phyloP scores from a whole-genome alignment of 2,888 invertebrate species.

The Mesorhabditis sp. region DNA sequence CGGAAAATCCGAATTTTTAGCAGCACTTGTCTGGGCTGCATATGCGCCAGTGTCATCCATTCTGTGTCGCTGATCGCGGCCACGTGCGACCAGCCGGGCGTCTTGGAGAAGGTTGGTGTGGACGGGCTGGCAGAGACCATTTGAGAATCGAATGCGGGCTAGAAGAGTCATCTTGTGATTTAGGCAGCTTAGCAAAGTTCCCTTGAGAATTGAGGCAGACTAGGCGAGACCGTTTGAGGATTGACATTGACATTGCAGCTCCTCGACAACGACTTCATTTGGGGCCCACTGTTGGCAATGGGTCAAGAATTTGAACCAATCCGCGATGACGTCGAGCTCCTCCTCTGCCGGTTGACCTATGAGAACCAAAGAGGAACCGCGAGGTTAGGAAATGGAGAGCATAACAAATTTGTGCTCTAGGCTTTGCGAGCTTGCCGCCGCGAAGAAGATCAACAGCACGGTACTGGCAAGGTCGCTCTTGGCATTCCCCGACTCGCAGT shows the following conservation, averaged over 20 bases:
- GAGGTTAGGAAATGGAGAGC: constrained; percentile 7
- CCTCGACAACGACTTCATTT: too few relatives aligned
- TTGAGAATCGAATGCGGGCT: too few relatives aligned
- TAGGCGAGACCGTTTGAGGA: too few relatives aligned
- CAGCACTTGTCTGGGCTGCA: constrained; percentile 65
- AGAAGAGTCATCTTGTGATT: too few relatives aligned
- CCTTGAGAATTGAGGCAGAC: too few relatives aligned
- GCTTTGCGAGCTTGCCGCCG: constrained; percentile 12
- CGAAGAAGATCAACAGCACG: constrained; percentile 14
- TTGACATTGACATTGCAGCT: too few relatives aligned
- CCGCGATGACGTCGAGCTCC: constrained; percentile 22
- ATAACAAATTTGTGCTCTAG: neutral
- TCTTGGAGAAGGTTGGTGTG: too few relatives aligned
- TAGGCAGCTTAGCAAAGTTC: too few relatives aligned
- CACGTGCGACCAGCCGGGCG: constrained; percentile 20
- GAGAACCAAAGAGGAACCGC: constrained; percentile 18
- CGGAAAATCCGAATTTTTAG: constrained; percentile 11
- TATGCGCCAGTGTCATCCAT: constrained; percentile 85
- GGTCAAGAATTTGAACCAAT: constrained; percentile 19
- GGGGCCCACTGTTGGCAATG: neutral
- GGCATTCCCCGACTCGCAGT: constrained; percentile 22
- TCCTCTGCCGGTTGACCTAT: constrained; percentile 24
- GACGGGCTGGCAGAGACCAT: too few relatives aligned
- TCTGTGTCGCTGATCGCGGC: constrained; percentile 79
- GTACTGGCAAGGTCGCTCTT: constrained; percentile 24